These are phyloP conservation scores for Thera obeliscata DNA, from an alignment of 2,888 invertebrate genomes.

Conservation along the genomic window DNA sequence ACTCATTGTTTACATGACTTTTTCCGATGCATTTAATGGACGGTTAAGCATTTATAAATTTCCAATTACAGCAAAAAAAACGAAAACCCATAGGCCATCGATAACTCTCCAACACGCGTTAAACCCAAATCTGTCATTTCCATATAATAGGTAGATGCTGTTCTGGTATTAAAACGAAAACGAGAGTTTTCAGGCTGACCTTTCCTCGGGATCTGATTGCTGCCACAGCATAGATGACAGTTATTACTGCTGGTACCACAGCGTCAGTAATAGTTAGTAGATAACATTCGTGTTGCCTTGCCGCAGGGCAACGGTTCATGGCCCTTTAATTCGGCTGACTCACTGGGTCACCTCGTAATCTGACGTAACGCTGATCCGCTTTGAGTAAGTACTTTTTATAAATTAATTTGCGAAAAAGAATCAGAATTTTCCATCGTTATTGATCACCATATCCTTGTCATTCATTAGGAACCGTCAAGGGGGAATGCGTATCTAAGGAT, in stretches of 20 bases:
- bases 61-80: background rate
- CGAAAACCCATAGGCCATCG: constrained; percentile 20
- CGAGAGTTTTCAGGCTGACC: constrained; percentile 51
- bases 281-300: constrained; percentile 50
- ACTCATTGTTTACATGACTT: too few relatives aligned
- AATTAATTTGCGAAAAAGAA: background rate
- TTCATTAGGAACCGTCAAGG: too few relatives aligned
- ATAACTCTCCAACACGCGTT: constrained; percentile 29
- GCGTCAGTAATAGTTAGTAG: constrained; percentile 22
- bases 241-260: constrained; percentile 18
- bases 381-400: constrained; percentile 12
- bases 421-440: background rate
- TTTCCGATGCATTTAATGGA: too few relatives aligned
- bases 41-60: background rate
- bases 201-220: constrained; percentile 41
- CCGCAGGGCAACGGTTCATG: constrained; percentile 47
- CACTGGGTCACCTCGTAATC: constrained; percentile 41
- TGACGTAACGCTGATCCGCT: constrained; percentile 52
- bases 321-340: constrained; percentile 48
- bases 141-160: constrained; percentile 6
- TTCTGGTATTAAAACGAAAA: constrained; percentile 46
- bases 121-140: constrained; percentile 25
- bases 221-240: constrained; percentile 16
- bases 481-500: too few relatives aligned
- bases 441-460: background rate